Evolutionary conservation across 2,797 vertebrate species (phyloP), one percentile per base, ranked within the genome.

Genomic region (Cetoscarus ocellatus): DNA sequence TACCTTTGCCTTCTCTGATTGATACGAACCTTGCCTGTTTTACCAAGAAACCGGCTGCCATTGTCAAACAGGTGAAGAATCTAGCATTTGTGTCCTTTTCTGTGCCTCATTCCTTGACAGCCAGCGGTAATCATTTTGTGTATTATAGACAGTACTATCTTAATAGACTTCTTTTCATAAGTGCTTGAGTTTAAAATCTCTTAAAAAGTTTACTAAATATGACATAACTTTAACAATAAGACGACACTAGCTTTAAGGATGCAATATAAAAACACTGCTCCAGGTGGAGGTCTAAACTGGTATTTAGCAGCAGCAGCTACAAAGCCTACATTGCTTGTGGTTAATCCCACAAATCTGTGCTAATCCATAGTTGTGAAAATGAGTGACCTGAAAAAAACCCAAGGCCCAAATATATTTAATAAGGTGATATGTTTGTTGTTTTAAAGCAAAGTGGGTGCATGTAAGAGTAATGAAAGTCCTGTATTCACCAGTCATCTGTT

Each of bases 401-500:
- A 40, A 55, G 70, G 34, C 38, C 9, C 42, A 15, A 57, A 58
- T 10, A 59, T 70, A 14, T 79, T 43, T 70, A 57, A 73, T 77
- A 17, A 79, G 36, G 45, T 47, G 49, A 35, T 56, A 47, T 36
- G 56, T 65, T 15, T 74, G 42, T 66, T 68, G 66, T 70, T 52
- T 27, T 14, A 34, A 53, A 56, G 42, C 39, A 57, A 63, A 57
- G 58, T 61, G 49, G 62, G 47, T 44, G 66, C 10, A 73, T 48
- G 59, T 73, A 43, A 73, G 55, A 79, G 55, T 39, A 74, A 68
- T 50, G 7, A n/a, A 49, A 67, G 59, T 27, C 8, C 61, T 79
- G 68, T 53, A 49, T 79, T 66, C 50, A 64, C 47, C 50, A 66
- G 10, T 86, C 85, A 84, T 88, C 84, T 76, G 75, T 72, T 80